Evolutionary conservation across 2,888 invertebrate species (phyloP), one percentile per base, ranked within the genome.

Genomic region (Linnaemya vulpina): DNA sequence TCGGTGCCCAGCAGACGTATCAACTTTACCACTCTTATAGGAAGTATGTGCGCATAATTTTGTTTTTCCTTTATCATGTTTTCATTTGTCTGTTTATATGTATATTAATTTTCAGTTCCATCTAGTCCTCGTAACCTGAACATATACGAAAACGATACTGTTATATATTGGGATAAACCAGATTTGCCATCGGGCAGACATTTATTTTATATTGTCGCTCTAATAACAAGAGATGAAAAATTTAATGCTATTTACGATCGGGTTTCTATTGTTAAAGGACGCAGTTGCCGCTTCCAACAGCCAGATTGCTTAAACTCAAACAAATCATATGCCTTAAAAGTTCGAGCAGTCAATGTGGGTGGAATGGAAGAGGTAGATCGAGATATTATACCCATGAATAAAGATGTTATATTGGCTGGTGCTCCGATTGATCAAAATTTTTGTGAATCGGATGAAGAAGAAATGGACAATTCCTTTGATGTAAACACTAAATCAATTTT

Each of bases 11-110:
- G 94, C 49, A 90, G 92, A 82, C 92, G 93, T 0, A 91, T 94
- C 55, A 91, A 91, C 86, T 91, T 94, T 1, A 91, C 92, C 58
- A 96, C 96, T 0, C 93, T 93, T 82, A 94, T 95, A 87, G 96
- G 96, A 83, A 86, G 90, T 90, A 87, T 88, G 89, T 86, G 53
- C 30, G 1, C 4, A 40, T 20, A 46, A 5, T 40, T 70, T 5
- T 35, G n/a, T 9, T 0, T 8, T 40, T 30, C 11, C 15, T 7
- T 22, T 25, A 35, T 62, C 20, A 15, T 38, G 20, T 55, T 4
- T 62, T 40, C 51, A 30, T 40, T 17, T 1, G 13, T 51, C 51
- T 25, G 38, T 51, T 40, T 22, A 9, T 53, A 22, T 11, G 43
- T 3, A 13, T 15, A 65, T 63, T 13, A 9, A 15, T 53, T 86